Percentiles rank a stretch among this genome's conserved stretches.
phyloP scores from a whole-genome alignment of 1,140 invertebrate species.

The Procambarus clarkii region DNA sequence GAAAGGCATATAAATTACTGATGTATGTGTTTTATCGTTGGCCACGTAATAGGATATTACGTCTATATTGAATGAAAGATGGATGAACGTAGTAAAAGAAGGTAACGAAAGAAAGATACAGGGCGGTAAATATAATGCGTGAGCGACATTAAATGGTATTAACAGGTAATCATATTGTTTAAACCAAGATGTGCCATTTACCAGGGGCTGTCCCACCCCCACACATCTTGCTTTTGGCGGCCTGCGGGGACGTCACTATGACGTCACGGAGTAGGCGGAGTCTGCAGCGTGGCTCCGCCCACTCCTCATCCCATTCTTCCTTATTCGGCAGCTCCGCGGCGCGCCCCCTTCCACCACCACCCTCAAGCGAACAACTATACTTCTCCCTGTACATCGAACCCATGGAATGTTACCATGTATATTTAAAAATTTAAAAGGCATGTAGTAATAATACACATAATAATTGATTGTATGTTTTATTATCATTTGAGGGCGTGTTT shows the following conservation, averaged over 20 bases:
- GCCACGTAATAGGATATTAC: too few species aligned
- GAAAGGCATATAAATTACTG: too few species aligned
- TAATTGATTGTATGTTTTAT: background rate
- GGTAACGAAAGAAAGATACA: too few species aligned
- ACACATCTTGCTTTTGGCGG: background rate
- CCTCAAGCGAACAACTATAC: conserved; percentile 20
- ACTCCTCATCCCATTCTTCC: conserved; percentile 26
- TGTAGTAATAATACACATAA: background rate
- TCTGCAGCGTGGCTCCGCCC: background rate
- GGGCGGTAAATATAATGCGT: too few species aligned
- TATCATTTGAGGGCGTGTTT: background rate
- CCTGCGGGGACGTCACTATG: background rate
- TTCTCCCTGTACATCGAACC: background rate
- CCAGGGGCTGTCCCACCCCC: too few species aligned
- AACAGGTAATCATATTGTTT: too few species aligned
- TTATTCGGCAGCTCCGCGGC: conserved; percentile 15
- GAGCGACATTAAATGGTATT: too few species aligned
- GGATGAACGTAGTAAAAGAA: too few species aligned
- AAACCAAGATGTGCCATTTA: too few species aligned
- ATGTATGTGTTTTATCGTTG: too few species aligned
- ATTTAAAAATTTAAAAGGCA: background rate
- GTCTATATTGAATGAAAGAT: too few species aligned
- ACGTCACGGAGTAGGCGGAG: background rate
- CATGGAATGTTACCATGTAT: background rate
- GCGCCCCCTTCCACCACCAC: conserved; percentile 12